Conservation (phyloP, 2,797 vertebrate genomes). For the Bovichtus variegatus region DNA sequence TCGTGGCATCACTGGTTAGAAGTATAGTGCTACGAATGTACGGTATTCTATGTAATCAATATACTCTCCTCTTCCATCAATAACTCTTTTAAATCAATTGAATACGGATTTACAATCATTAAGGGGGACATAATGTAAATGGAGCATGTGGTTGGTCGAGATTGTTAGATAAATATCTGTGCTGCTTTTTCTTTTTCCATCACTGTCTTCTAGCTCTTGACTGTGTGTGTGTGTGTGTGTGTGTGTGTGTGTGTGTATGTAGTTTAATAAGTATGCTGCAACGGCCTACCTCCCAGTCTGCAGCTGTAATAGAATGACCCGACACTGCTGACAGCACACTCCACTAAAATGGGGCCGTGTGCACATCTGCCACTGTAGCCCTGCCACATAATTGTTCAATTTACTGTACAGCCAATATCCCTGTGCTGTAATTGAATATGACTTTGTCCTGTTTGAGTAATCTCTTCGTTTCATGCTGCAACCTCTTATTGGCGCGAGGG, state of each 20-base stretch:
- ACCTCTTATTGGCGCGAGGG: slow-evolving; percentile 49
- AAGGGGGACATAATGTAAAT: background rate
- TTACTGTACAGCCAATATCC: slow-evolving; percentile 80
- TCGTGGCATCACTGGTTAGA: no score
- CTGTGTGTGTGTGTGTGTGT: background rate
- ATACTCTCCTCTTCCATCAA: background rate
- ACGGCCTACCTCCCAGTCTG: slow-evolving; percentile 49
- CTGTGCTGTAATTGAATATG: slow-evolving; percentile 79
- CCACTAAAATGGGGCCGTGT: slow-evolving; percentile 52
- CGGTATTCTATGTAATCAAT: background rate
- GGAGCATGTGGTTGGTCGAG: slow-evolving; percentile 10
- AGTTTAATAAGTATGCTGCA: slow-evolving; percentile 60
- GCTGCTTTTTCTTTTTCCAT: background rate
- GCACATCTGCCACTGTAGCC: slow-evolving; percentile 73
- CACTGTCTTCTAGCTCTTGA: slow-evolving; percentile 22
- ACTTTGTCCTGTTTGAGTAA: slow-evolving; percentile 82
- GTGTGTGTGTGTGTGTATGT: slow-evolving; percentile 5
- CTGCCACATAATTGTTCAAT: slow-evolving; percentile 79
- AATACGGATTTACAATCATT: slow-evolving; percentile 14
- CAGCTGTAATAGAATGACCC: slow-evolving; percentile 76
- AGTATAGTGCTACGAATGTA: background rate
- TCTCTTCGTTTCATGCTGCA: slow-evolving; percentile 71
- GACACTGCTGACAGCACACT: slow-evolving; percentile 66
- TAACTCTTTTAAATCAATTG: slow-evolving; percentile 7
- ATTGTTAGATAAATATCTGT: slow-evolving; percentile 12